A percentile compares a stretch with the other conserved stretches of the same genome.
Conservation (phyloP, 2,113 vertebrate genomes). For the Passer montanus region DNA sequence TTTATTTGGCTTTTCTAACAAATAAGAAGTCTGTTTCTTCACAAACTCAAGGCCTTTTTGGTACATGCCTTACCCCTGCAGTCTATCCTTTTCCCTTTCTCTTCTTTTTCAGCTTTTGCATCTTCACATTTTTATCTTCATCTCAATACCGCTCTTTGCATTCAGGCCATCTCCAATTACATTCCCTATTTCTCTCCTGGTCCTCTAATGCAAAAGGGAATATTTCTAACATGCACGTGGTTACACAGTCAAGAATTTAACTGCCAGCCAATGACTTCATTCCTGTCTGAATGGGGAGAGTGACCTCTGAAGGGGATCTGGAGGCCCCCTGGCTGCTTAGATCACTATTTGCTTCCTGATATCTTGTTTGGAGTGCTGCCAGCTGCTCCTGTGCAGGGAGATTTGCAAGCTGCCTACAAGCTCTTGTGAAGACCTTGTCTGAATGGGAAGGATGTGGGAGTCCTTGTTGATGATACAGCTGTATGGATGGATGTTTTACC, state of each 20-base stretch:
- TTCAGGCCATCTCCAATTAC: neutral
- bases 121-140: neutral
- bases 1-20: neutral
- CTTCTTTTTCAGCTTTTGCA: neutral
- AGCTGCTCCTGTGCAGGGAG: neutral
- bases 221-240: neutral
- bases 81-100: neutral
- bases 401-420: neutral
- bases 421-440: neutral
- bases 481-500: neutral
- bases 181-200: neutral
- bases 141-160: neutral
- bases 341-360: neutral
- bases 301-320: neutral
- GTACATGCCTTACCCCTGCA: neutral
- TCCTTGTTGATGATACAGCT: neutral
- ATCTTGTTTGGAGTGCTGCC: neutral
- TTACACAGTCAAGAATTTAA: neutral
- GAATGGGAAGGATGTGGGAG: neutral
- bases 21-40: neutral
- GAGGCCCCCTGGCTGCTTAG: neutral
- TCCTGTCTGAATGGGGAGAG: neutral
- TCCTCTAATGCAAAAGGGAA: neutral
- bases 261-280: neutral
- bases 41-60: neutral